Conservation (phyloP, 2,113 vertebrate species). For the Festucalex cinctus region DNA sequence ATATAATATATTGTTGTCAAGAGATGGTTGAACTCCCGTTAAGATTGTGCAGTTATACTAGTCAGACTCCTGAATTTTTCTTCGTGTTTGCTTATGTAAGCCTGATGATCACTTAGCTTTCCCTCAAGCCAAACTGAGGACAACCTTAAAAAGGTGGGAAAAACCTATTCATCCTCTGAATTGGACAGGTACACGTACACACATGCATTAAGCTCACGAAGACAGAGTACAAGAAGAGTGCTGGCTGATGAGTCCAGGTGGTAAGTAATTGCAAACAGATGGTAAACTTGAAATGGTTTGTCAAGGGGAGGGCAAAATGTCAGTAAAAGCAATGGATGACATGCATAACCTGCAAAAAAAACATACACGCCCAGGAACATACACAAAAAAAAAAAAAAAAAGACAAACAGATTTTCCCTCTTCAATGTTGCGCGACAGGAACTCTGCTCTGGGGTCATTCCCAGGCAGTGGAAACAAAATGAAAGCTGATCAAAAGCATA, state of each 20-base stretch:
- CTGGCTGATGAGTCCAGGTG: constrained; percentile 19
- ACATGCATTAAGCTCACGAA: neutral
- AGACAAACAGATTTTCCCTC: constrained; percentile 34
- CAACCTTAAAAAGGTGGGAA: constrained; percentile 50
- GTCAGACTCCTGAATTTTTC: constrained; percentile 3
- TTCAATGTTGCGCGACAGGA: constrained; percentile 32
- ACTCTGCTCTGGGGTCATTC: constrained; percentile 40
- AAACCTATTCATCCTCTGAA: constrained; percentile 27
- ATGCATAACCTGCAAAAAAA: constrained; percentile 35
- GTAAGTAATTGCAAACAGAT: constrained; percentile 62
- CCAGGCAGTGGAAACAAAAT: constrained; percentile 23
- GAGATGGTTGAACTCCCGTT: no score
- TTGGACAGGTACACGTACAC: constrained; percentile 35
- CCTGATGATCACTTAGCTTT: constrained; percentile 19
- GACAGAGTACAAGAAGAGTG: constrained; percentile 9
- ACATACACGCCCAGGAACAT: neutral
- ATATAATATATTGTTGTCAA: no score
- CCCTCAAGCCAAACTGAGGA: constrained; percentile 19
- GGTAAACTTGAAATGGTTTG: constrained; percentile 44
- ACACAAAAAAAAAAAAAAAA: no score
- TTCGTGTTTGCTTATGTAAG: constrained; percentile 10
- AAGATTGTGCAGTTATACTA: no score
- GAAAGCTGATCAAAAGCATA: constrained; percentile 24
- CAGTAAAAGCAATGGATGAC: constrained; percentile 47
- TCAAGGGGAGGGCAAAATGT: constrained; percentile 28